These are phyloP conservation scores for Neogobius melanostomus DNA, from an alignment of 2,113 vertebrate genomes.

Conservation along the genomic window DNA sequence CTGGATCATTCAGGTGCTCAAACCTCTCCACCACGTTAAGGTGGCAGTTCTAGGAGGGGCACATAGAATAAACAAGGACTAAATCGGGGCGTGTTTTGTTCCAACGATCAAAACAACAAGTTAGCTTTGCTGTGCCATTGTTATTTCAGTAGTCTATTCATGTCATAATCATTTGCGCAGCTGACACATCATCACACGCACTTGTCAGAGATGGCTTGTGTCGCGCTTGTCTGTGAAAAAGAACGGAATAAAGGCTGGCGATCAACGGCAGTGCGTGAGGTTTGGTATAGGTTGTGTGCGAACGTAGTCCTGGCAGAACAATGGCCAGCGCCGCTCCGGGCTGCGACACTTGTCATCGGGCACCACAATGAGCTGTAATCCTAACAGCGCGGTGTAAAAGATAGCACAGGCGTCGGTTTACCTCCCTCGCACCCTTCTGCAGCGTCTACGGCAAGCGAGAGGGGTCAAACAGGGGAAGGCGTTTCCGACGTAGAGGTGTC, in stretches of 20 bases:
- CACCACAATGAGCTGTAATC: constrained; percentile 40
- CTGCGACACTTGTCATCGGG: constrained; percentile 44
- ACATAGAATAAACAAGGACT: not conserved
- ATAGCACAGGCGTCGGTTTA: constrained; percentile 18
- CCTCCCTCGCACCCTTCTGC: constrained; percentile 1
- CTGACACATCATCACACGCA: constrained; percentile 55
- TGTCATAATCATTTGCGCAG: too few relatives aligned
- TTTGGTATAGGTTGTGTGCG: constrained; percentile 35
- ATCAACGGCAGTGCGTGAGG: constrained; percentile 56
- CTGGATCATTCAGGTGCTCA: too few relatives aligned
- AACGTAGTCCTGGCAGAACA: constrained; percentile 62
- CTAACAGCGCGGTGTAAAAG: constrained; percentile 37
- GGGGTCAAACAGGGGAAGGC: constrained; percentile 22
- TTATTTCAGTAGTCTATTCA: too few relatives aligned
- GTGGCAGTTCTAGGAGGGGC: too few relatives aligned
- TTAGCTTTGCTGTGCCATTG: too few relatives aligned
- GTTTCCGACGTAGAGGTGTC: not conserved
- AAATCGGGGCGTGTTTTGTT: not conserved
- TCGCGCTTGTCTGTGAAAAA: constrained; percentile 10
- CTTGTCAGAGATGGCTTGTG: constrained; percentile 12
- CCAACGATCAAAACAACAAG: too few relatives aligned
- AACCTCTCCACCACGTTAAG: too few relatives aligned
- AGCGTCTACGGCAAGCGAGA: constrained; percentile 5
- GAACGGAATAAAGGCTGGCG: constrained; percentile 45
- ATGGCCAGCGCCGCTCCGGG: constrained; percentile 51